These are phyloP conservation scores for Sciurus carolinensis DNA, from an alignment of 2,797 vertebrate species.

Conservation along the genomic window DNA sequence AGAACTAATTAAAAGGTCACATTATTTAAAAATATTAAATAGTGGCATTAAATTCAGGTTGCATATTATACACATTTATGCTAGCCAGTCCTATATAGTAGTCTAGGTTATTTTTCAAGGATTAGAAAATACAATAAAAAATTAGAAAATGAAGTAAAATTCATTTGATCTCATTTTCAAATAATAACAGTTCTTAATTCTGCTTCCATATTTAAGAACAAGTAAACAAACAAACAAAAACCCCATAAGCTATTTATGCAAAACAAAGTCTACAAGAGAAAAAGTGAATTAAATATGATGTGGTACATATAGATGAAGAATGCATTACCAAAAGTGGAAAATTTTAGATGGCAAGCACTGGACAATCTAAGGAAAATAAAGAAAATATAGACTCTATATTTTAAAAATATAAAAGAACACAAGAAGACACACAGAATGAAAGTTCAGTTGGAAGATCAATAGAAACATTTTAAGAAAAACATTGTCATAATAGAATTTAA, in stretches of 20 bases:
- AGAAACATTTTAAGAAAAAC: slow-evolving; percentile 40
- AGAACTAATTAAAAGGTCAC: background rate
- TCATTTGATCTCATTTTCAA: slow-evolving; percentile 6
- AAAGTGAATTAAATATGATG: background rate
- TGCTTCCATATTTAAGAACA: slow-evolving; percentile 12
- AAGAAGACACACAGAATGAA: background rate
- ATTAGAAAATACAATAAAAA: background rate
- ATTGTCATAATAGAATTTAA: slow-evolving; percentile 20
- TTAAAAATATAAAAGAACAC: background rate
- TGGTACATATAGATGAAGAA: background rate
- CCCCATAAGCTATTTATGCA: background rate
- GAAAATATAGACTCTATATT: background rate
- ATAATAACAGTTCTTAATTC: slow-evolving; percentile 11
- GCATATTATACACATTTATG: background rate
- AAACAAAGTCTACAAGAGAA: background rate
- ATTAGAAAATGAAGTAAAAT: slow-evolving; percentile 29
- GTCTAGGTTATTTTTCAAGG: background rate
- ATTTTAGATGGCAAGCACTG: slow-evolving; percentile 4
- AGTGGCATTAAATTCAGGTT: background rate
- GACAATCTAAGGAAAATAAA: background rate
- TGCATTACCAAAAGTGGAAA: background rate
- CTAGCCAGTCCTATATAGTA: background rate
- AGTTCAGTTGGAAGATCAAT: background rate
- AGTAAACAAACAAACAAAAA: background rate
- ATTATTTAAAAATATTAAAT: background rate